Evolutionary conservation across 2,797 vertebrate species (phyloP).

Genomic region (Emydoidea blandingii): DNA sequence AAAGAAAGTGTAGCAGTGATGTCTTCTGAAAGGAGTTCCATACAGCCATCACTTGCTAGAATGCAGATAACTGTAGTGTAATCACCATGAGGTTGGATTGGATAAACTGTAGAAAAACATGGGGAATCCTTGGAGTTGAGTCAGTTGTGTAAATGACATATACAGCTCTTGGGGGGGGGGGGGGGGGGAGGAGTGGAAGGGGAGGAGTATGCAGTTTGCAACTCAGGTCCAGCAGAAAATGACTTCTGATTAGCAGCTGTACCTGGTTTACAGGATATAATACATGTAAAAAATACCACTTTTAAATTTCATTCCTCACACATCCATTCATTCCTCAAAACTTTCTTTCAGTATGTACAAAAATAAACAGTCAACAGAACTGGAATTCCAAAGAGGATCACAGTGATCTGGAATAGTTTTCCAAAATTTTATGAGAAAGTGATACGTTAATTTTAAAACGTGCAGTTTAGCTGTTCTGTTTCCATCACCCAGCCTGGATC

Average conservation of each 20-base stretch:
- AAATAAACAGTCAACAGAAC: background rate
- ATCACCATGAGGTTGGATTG: background rate
- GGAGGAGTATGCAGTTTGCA: slow-evolving; percentile 40
- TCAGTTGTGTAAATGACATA: slow-evolving; percentile 35
- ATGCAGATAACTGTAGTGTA: background rate
- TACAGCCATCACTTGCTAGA: background rate
- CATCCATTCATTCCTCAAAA: background rate
- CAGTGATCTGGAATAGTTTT: background rate
- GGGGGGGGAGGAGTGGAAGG: background rate
- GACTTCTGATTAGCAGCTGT: background rate
- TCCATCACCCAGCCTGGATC: background rate
- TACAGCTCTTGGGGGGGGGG: slow-evolving; percentile 19
- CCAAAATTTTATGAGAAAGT: background rate
- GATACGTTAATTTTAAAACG: accelerated
- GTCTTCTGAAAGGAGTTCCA: background rate
- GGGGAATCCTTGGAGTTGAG: background rate
- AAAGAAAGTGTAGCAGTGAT: slow-evolving; percentile 16
- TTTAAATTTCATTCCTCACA: background rate
- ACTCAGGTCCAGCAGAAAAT: slow-evolving; percentile 28
- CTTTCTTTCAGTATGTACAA: background rate
- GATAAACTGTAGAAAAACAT: background rate
- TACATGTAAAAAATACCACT: background rate
- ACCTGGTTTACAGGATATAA: slow-evolving; percentile 25
- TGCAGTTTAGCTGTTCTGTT: background rate
- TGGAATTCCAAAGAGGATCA: background rate